phyloP scores from a whole-genome alignment of 2,888 invertebrate species.

The Agapetus fuscipes region DNA sequence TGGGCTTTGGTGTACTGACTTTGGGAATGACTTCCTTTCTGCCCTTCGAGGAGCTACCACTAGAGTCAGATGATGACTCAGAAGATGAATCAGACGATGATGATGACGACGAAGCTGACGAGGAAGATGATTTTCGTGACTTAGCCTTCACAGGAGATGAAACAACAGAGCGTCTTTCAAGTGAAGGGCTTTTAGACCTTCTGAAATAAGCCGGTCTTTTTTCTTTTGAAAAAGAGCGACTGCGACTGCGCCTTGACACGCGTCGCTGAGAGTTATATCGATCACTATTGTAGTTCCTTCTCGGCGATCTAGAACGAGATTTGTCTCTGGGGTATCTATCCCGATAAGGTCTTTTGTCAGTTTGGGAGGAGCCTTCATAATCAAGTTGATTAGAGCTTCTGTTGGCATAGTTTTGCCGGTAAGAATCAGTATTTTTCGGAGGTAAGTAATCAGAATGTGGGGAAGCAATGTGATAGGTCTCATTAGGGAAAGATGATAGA shows the following conservation, averaged over 20 bases:
- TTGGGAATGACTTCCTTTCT: too few species aligned
- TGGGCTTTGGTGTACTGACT: too few species aligned
- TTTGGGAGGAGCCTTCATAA: too few species aligned
- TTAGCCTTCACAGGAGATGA: conserved; percentile 25
- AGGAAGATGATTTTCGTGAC: conserved; percentile 22
- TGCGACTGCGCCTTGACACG: background rate
- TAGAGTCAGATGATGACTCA: too few species aligned
- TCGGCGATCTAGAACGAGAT: conserved; percentile 3
- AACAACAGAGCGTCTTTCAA: conserved; percentile 8
- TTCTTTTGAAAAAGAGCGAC: background rate
- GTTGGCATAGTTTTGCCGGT: too few species aligned
- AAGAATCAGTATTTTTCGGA: too few species aligned
- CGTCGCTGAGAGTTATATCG: background rate
- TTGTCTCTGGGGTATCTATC: background rate
- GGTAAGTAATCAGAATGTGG: too few species aligned
- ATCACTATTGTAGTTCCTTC: background rate
- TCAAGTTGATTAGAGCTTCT: too few species aligned
- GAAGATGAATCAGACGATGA: background rate
- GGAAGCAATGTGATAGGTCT: too few species aligned
- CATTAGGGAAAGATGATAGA: too few species aligned
- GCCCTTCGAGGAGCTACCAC: too few species aligned
- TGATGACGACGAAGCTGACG: conserved; percentile 9
- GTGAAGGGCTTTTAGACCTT: conserved; percentile 11
- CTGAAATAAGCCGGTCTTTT: background rate
- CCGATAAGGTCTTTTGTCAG: conserved; percentile 1